Evolutionary conservation across 2,888 invertebrate species (phyloP), one percentile per base, ranked within the genome.

Genomic region (Pseudeuparius sepicola): DNA sequence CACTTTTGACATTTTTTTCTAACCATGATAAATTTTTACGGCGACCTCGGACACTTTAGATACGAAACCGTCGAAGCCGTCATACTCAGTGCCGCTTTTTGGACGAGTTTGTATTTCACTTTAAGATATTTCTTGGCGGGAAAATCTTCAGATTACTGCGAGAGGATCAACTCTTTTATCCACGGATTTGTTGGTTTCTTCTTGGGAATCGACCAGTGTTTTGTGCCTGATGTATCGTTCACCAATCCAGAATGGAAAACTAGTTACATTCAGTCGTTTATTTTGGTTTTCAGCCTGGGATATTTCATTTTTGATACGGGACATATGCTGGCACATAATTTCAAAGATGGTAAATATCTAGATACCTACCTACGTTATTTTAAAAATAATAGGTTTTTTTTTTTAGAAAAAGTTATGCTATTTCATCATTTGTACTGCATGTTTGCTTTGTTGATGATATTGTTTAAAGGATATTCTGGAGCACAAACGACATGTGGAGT

Each of bases 231-330:
- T n/a, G 47, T 43, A 9, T 53, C 55, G 2, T 53, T 57, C 39
- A 48, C 51, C 11, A 49, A 49, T 39, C 54, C 55, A 4, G 49
- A 53, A 33, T 53, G 55, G 50, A 41, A 41, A 4, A 52, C 55
- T 2, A 53, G 48, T 14, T 43, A 46, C 20, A 37, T 46, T 5
- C 57, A 59, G 37, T 44, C 46, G n/a, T 48, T 55, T 3, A 53
- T 73, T 15, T 64, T 76, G 63, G 49, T 67, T 2, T 64, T 67
- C 58, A 74, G 74, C 25, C 66, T 73, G 56, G 73, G 75, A 12
- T 76, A 75, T 57, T 76, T 76, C 53, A 61, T 72, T 1, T 70
- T 71, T 47, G 76, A 76, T 55, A 57, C 73, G 20, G 49, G 64
- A 7, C 75, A 75, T 75, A 43, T 43, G 34, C 12, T 44, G 4